Percentiles rank a stretch among this genome's conserved stretches.
Evolutionary conservation across 2,888 invertebrate species (phyloP).

Genomic region (Andrena dorsata): DNA sequence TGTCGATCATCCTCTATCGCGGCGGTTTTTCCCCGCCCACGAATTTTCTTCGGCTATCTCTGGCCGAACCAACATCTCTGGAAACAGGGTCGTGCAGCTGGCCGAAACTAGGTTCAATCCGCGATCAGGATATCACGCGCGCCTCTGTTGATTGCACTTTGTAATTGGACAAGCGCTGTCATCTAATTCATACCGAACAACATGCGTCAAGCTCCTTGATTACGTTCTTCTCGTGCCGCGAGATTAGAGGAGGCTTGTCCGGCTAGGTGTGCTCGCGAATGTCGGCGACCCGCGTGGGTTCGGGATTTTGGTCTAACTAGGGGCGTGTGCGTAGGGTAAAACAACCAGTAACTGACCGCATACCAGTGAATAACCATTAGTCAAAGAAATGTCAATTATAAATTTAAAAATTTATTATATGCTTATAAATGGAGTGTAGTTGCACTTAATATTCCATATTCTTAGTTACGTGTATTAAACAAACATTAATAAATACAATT

Average conservation of each 20-base stretch:
- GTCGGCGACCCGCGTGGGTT: not conserved
- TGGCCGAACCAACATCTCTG: constrained; percentile 2
- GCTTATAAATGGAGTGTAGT: too few relatives aligned
- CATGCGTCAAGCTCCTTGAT: not conserved
- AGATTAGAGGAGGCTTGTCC: not conserved
- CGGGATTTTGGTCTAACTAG: constrained; percentile 32
- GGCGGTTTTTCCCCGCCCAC: constrained; percentile 54
- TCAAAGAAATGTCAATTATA: too few relatives aligned
- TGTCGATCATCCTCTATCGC: constrained; percentile 63
- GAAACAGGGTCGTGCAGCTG: constrained; percentile 74
- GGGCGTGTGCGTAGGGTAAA: not conserved
- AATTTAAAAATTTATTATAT: too few relatives aligned
- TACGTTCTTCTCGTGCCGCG: not conserved
- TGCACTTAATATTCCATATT: too few relatives aligned
- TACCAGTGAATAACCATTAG: too few relatives aligned
- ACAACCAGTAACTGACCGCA: too few relatives aligned
- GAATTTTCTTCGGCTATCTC: constrained; percentile 24
- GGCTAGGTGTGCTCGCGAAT: too few relatives aligned
- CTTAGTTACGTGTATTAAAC: too few relatives aligned
- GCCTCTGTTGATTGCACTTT: constrained; percentile 64
- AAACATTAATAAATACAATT: too few relatives aligned
- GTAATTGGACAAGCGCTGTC: constrained; percentile 48
- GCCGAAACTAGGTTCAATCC: constrained; percentile 62
- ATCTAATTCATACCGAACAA: constrained; percentile 1
- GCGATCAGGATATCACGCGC: constrained; percentile 54